A percentile compares a stretch with the other conserved stretches of the same genome.
Evolutionary conservation across 1,140 invertebrate genomes (phyloP).

Genomic region (Chionoecetes opilio): DNA sequence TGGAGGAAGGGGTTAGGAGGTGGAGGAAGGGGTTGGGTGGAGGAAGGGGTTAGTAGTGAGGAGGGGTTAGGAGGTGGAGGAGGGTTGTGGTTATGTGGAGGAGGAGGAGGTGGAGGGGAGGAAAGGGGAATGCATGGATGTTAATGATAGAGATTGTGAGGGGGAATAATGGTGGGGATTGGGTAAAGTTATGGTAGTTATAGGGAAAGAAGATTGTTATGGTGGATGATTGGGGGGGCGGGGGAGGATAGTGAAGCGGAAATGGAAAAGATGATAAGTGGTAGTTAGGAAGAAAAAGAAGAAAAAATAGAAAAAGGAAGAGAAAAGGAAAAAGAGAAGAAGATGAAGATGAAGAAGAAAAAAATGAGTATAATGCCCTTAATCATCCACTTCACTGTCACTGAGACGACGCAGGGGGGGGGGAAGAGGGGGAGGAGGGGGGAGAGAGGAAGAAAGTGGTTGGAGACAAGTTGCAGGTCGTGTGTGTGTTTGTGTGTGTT

Average conservation of each 20-base stretch:
- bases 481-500: not conserved
- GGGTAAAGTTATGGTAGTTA: no score
- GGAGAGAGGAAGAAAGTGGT: no score
- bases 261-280: not conserved
- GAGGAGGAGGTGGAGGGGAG: not conserved
- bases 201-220: no score
- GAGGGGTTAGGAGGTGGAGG: no score
- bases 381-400: slow-evolving; percentile 17
- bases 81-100: no score
- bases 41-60: no score
- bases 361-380: not conserved
- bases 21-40: not conserved
- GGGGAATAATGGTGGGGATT: no score
- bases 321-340: not conserved
- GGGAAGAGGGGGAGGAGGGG: not conserved
- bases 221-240: no score
- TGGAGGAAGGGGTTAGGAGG: not conserved
- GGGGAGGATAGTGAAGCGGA: not conserved
- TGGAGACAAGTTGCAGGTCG: not conserved
- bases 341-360: not conserved
- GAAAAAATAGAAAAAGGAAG: not conserved
- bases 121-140: not conserved
- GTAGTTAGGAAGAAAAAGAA: not conserved
- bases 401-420: not conserved
- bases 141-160: no score